Base-by-base conservation (phyloP, 2,797 vertebrate species). In the Orientallactaga sibirica region DNA sequence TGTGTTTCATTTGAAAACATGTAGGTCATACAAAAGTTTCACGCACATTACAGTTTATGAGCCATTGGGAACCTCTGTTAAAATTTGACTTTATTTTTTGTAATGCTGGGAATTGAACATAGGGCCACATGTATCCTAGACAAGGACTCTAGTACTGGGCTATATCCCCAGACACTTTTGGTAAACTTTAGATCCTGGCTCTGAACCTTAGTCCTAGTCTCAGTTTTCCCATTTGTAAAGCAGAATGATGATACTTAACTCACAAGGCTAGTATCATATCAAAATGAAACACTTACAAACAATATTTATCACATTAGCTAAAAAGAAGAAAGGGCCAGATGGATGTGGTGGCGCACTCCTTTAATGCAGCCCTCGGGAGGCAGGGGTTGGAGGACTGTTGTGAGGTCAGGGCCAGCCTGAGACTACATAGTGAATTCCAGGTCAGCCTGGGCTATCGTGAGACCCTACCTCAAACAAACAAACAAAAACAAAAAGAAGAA, bases 201-300 rank as follows among this genome's bases (percentile, higher is more conserved):
- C 79, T 19, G 48, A 24, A 5, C 14, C 29, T 75, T 64, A 37
- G 7, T 89, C 41, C 75, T 64, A 37, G 7, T 89, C 52, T 64
- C 55, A 18, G 15, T 70, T 75, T 84, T 9, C 10, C 75, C 24
- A 14, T 80, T 74, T 76, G 52, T 66, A 88, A 90, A 80, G 33
- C 70, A 75, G 33, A 84, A 88, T 91, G 70, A 29, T 78, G 48
- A 33, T 24, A 81, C 27, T 52, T 76, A 88, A 75, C 19, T 83
- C 62, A 67, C 5, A 66, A 76, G 19, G 29, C 41, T 76, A n/a
- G 58, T 25, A 1, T 78, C 62, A 79, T 16, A n/a, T 29, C 85
- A 74, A 73, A 83, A 43, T 62, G 24, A 87, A 90, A 90, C 61
- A 81, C 88, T 62, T 64, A 20, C 55, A 83, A 78, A 61, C 43